Conservation (phyloP, 92 coral and sea anemone genomes). For the Umimayanthus chanpuru region DNA sequence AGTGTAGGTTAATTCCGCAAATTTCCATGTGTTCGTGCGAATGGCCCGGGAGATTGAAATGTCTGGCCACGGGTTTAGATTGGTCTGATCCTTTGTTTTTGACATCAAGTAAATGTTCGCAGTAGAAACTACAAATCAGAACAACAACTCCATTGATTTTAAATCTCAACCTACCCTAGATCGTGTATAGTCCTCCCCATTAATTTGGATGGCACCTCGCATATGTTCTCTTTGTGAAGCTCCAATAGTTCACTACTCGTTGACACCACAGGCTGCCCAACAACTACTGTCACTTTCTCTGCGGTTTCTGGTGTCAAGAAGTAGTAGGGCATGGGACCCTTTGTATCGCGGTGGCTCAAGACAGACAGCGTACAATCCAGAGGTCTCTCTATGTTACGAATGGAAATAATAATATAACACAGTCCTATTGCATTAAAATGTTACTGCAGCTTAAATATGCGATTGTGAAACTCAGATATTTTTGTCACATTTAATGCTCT, state of each 20-base stretch:
- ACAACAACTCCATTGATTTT: background rate
- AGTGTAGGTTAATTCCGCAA: too few species aligned
- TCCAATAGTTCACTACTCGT: background rate
- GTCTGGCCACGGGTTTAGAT: too few species aligned
- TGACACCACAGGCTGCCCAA: conserved; percentile 59
- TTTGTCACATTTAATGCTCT: too few species aligned
- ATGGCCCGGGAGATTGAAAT: too few species aligned
- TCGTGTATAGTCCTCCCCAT: conserved; percentile 62
- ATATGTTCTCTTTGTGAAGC: background rate
- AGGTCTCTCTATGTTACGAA: conserved; percentile 17
- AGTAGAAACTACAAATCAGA: background rate
- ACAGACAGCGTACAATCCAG: conserved; percentile 64
- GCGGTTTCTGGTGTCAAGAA: conserved; percentile 61
- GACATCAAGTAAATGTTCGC: too few species aligned
- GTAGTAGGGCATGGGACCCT: conserved; percentile 60
- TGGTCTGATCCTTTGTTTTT: too few species aligned
- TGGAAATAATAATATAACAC: background rate
- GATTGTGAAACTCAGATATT: too few species aligned
- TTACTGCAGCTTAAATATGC: background rate
- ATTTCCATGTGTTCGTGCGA: too few species aligned
- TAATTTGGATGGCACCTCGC: conserved; percentile 41
- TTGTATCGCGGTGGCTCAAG: conserved; percentile 55
- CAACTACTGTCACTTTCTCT: conserved; percentile 65
- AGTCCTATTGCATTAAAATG: background rate
- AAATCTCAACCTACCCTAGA: conserved; percentile 70